Percentiles rank a stretch among this genome's conserved stretches.
phyloP scores from a whole-genome alignment of 2,888 invertebrate genomes.

The Linnaemya vulpina region DNA sequence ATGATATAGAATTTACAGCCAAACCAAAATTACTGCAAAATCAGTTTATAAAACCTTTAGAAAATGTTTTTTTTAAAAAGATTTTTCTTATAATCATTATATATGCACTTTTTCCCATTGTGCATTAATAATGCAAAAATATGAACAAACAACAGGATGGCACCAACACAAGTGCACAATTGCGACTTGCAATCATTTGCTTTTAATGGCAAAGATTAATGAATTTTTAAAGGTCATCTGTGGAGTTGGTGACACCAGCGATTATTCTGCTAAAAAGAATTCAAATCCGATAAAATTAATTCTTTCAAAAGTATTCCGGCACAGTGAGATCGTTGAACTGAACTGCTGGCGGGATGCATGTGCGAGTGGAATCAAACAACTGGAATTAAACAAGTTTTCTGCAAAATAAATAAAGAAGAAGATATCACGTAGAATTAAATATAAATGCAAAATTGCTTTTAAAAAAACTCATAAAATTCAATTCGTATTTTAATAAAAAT shows the following conservation, averaged over 20 bases:
- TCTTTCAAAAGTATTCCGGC: conserved; percentile 21
- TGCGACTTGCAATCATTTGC: neutral
- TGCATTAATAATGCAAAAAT: neutral
- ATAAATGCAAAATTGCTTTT: neutral
- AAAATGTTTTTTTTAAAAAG: neutral
- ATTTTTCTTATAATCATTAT: neutral
- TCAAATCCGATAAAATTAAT: conserved; percentile 19
- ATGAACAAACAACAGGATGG: neutral
- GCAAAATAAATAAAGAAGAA: conserved; percentile 13
- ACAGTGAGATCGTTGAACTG: conserved; percentile 49
- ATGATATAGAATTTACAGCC: too few relatives aligned
- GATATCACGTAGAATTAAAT: neutral
- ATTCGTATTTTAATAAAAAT: neutral
- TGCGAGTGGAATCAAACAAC: neutral
- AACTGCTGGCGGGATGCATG: conserved; percentile 31
- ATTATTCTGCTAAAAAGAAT: conserved; percentile 13
- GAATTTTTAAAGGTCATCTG: conserved; percentile 45
- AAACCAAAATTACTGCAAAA: too few relatives aligned
- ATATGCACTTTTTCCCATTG: neutral
- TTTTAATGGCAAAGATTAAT: conserved; percentile 17
- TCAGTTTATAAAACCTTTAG: too few relatives aligned
- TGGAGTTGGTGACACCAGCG: neutral
- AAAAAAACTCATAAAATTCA: conserved; percentile 12
- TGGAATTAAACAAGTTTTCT: conserved; percentile 48
- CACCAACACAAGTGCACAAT: neutral